phyloP scores from a whole-genome alignment of 2,888 invertebrate genomes.

The Schizotus pectinicornis region DNA sequence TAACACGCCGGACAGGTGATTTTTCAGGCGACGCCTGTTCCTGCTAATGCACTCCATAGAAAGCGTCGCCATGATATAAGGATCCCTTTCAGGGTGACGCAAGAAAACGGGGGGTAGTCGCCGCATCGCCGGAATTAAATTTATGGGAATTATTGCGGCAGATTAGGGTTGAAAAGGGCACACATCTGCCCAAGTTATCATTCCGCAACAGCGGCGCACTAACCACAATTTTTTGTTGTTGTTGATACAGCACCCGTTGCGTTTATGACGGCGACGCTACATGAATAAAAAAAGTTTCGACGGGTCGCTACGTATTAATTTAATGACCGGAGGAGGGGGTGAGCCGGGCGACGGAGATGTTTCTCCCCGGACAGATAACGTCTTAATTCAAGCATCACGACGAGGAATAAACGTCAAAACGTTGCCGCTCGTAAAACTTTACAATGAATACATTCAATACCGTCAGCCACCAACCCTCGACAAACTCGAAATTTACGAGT shows the following conservation, averaged over 20 bases:
- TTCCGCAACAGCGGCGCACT: neutral
- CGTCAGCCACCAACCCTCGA: constrained; percentile 6
- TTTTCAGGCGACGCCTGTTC: neutral
- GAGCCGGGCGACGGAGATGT: too few relatives aligned
- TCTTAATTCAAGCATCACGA: constrained; percentile 14
- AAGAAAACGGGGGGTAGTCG: constrained; percentile 4
- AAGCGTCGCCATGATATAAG: constrained; percentile 1
- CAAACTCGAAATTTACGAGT: constrained; percentile 20
- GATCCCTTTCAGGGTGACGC: constrained; percentile 1
- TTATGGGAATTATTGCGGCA: constrained; percentile 18
- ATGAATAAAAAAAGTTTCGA: too few relatives aligned
- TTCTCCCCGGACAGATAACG: constrained; percentile 8
- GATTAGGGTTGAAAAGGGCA: constrained; percentile 9
- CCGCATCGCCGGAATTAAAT: constrained; percentile 21
- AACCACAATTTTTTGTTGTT: constrained; percentile 7
- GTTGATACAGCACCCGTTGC: constrained; percentile 7
- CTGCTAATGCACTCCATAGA: neutral
- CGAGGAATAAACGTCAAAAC: constrained; percentile 16
- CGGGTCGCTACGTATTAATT: too few relatives aligned
- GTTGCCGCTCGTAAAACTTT: constrained; percentile 11
- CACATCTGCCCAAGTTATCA: constrained; percentile 6
- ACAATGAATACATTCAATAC: constrained; percentile 17
- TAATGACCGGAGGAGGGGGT: too few relatives aligned
- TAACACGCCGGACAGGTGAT: neutral
- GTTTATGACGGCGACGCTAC: neutral